phyloP scores from a whole-genome alignment of 2,888 invertebrate species.

The Euclidia mi region DNA sequence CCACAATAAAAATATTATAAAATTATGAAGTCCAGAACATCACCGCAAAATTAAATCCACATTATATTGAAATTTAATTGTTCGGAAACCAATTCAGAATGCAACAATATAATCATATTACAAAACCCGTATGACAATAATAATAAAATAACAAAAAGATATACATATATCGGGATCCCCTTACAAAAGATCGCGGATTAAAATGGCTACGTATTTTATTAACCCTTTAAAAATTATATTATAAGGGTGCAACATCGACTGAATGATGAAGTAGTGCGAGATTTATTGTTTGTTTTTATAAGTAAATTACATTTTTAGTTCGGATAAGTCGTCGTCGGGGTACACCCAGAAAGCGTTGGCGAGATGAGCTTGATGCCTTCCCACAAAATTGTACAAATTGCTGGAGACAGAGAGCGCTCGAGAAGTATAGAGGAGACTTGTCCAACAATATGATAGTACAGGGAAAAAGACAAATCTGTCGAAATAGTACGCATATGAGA shows the following conservation, averaged over 20 bases:
- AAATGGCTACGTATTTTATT: constrained; percentile 46
- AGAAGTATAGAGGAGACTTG: too few relatives aligned
- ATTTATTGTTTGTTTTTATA: too few relatives aligned
- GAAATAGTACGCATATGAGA: too few relatives aligned
- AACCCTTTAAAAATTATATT: constrained; percentile 29
- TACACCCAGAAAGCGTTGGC: too few relatives aligned
- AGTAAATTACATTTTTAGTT: too few relatives aligned
- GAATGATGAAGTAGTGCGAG: neutral
- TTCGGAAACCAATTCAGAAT: constrained; percentile 55
- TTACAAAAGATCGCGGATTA: constrained; percentile 48
- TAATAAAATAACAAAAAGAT: constrained; percentile 40
- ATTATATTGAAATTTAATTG: constrained; percentile 61
- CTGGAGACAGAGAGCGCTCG: too few relatives aligned
- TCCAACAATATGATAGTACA: too few relatives aligned
- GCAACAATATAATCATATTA: constrained; percentile 42
- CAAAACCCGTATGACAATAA: constrained; percentile 37
- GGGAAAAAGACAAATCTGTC: too few relatives aligned
- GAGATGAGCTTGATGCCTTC: too few relatives aligned
- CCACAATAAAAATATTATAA: too few relatives aligned
- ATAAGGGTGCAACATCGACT: constrained; percentile 1
- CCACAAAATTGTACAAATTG: too few relatives aligned
- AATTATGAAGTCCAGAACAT: constrained; percentile 56
- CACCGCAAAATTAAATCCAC: constrained; percentile 33
- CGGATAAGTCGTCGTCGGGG: too few relatives aligned
- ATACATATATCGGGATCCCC: constrained; percentile 27